Conservation (phyloP, 2,113 vertebrate species). For the Eublepharis macularius region DNA sequence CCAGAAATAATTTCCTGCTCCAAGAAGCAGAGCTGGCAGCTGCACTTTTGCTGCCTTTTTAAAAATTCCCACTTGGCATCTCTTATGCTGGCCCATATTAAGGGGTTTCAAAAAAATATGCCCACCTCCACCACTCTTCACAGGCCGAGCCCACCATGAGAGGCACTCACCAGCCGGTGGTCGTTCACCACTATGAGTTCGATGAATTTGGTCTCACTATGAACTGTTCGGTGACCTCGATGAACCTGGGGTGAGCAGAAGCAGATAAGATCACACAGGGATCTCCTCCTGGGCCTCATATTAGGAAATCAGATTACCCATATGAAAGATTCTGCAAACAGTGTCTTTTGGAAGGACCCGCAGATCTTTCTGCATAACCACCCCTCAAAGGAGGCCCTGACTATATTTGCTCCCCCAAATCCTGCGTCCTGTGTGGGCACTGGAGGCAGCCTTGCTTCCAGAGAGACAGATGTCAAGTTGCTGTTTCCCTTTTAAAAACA, state of each 20-base stretch:
- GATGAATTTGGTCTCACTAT: conserved; percentile 96
- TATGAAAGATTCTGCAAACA: background rate
- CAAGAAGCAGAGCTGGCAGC: background rate
- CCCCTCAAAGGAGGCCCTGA: background rate
- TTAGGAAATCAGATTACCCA: background rate
- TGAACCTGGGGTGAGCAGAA: conserved; percentile 71
- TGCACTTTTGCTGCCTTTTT: background rate
- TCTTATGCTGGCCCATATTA: background rate
- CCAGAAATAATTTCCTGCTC: background rate
- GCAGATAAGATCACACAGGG: conserved; percentile 17
- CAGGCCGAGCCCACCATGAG: background rate
- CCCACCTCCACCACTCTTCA: background rate
- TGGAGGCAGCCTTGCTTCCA: background rate
- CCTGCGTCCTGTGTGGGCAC: background rate
- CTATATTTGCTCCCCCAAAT: background rate
- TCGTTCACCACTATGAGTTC: conserved; percentile 95
- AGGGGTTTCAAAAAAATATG: background rate
- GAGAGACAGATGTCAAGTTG: background rate
- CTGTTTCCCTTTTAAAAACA: background rate
- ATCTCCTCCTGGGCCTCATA: background rate
- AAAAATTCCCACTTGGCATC: background rate
- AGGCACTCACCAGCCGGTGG: conserved; percentile 83
- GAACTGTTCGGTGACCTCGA: conserved; percentile 85
- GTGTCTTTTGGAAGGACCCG: background rate
- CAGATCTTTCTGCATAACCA: background rate